These are phyloP conservation scores for Calliphora vomitoria DNA, from an alignment of 2,888 invertebrate species.

Conservation along the genomic window DNA sequence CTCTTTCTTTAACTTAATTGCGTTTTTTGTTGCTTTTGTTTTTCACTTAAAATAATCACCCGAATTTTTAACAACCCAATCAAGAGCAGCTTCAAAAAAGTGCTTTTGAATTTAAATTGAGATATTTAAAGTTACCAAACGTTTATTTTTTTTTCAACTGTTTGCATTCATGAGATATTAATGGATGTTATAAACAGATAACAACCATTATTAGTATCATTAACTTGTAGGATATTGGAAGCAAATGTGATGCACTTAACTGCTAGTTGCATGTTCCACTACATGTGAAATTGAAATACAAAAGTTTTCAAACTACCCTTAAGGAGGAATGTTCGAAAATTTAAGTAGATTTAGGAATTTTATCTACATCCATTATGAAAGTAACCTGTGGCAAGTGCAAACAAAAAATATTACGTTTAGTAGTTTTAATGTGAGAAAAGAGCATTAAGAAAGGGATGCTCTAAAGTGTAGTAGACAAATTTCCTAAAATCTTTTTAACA, in stretches of 20 bases:
- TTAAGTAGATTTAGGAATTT: not conserved
- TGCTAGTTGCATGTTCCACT: not conserved
- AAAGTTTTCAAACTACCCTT: not conserved
- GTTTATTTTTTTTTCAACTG: too few species aligned
- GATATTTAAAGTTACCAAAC: too few species aligned
- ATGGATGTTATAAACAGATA: not conserved
- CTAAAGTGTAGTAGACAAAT: too few species aligned
- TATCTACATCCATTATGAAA: too few species aligned
- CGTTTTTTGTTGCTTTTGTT: not conserved
- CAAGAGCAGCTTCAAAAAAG: too few species aligned
- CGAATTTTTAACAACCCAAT: not conserved
- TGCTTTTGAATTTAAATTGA: too few species aligned
- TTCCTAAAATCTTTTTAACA: too few species aligned
- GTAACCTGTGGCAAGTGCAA: too few species aligned
- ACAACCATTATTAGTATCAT: slow-evolving; percentile 1
- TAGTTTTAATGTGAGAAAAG: too few species aligned
- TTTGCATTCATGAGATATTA: not conserved
- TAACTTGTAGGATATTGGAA: not conserved
- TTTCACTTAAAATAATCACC: not conserved
- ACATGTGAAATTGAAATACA: not conserved
- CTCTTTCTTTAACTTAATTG: too few species aligned
- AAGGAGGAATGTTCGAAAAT: not conserved
- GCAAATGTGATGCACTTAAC: not conserved
- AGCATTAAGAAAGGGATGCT: too few species aligned
- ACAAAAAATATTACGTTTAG: too few species aligned